These are phyloP conservation scores for human DNA, from an alignment of 2,113 vertebrate species.

Conservation along the genomic window DNA sequence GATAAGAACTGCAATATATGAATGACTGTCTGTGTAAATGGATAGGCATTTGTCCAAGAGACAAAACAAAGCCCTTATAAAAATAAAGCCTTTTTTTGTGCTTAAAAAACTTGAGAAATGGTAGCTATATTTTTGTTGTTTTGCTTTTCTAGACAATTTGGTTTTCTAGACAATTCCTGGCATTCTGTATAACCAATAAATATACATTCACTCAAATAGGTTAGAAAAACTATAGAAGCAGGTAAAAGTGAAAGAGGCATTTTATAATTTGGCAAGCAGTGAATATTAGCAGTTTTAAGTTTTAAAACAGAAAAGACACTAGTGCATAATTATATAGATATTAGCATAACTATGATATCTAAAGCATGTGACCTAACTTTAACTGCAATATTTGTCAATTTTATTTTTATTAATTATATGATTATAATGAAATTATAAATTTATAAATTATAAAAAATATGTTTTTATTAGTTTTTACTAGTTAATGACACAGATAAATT, in stretches of 20 bases:
- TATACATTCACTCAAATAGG: neutral
- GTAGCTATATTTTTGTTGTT: neutral
- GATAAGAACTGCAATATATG: neutral
- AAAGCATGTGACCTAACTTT: neutral
- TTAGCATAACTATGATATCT: neutral
- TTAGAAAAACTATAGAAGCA: neutral
- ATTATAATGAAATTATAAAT: neutral
- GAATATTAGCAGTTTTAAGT: neutral
- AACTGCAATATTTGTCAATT: neutral
- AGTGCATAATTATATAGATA: neutral
- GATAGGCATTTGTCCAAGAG: neutral
- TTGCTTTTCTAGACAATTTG: neutral
- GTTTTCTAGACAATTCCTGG: neutral
- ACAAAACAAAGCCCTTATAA: neutral
- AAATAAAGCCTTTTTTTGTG: neutral
- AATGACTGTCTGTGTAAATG: neutral
- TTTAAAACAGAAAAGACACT: neutral
- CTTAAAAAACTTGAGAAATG: neutral
- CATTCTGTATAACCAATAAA: neutral
- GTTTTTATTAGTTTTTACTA: neutral
- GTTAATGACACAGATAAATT: neutral
- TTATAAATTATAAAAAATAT: too few relatives aligned
- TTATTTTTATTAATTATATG: conserved; percentile 5
- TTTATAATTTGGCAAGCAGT: conserved; percentile 15
- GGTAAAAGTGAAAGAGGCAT: neutral